Percentiles rank a stretch among this genome's conserved stretches.
Conservation (phyloP, 1,140 invertebrate species). For the Hermetia illucens region DNA sequence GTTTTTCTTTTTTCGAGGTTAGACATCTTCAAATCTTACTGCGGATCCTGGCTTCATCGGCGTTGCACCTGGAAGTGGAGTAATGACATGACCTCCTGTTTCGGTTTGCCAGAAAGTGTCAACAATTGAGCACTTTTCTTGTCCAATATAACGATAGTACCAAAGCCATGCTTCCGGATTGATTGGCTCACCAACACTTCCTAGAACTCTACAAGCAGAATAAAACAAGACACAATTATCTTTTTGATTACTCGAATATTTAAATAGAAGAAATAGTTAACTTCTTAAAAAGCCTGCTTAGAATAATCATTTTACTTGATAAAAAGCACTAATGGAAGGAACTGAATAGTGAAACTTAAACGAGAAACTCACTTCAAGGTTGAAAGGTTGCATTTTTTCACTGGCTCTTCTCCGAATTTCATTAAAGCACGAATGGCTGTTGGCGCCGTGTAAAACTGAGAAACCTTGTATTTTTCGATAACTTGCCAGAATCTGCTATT, state of each 20-base stretch:
- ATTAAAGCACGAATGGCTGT: constrained; percentile 94
- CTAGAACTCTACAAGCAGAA: constrained; percentile 51
- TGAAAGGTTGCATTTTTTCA: constrained; percentile 44
- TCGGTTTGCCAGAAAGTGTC: constrained; percentile 99
- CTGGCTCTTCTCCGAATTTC: constrained; percentile 74
- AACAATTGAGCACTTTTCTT: constrained; percentile 72
- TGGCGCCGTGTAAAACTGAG: constrained; percentile 95
- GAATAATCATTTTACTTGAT: too few species aligned
- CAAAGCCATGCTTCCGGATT: constrained; percentile 97
- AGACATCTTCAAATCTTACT: constrained; percentile 39
- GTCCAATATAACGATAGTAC: constrained; percentile 83
- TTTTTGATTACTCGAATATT: too few species aligned
- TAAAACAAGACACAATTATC: too few species aligned
- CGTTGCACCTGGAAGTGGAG: constrained; percentile 85
- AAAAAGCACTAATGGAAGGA: too few species aligned
- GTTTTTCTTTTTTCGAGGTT: not conserved
- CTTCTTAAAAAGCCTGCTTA: too few species aligned
- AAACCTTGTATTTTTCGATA: constrained; percentile 88
- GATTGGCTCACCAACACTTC: constrained; percentile 94
- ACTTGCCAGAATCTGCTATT: constrained; percentile 86
- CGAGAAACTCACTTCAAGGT: constrained; percentile 32
- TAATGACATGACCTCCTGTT: constrained; percentile 89
- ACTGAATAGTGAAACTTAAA: too few species aligned
- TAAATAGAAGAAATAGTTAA: too few species aligned
- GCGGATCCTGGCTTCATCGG: constrained; percentile 95